Percentiles rank a stretch among this genome's conserved stretches.
Conservation (phyloP, 2,797 vertebrate species). For the Enteromius paludinosus region DNA sequence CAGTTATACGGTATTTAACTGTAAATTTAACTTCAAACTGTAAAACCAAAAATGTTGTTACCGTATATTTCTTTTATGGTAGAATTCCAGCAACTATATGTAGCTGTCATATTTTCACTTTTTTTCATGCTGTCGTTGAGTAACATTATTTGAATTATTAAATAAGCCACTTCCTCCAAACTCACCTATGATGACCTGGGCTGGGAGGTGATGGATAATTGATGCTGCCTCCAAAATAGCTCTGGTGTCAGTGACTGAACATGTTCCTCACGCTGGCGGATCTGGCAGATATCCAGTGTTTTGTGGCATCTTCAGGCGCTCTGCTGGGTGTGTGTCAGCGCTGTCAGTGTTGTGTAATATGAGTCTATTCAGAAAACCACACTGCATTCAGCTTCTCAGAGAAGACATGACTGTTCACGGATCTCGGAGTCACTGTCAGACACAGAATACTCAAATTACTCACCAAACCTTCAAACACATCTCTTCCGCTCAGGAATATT, state of each 20-base stretch:
- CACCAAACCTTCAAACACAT: background rate
- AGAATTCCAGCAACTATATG: too few species aligned
- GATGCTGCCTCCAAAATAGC: conserved; percentile 67
- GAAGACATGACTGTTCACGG: conserved; percentile 47
- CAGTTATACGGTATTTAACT: too few species aligned
- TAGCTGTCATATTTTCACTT: too few species aligned
- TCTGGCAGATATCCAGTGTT: background rate
- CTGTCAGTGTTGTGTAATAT: conserved; percentile 39
- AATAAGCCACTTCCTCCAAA: conserved; percentile 48
- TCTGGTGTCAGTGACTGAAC: conserved; percentile 39
- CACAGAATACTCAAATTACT: background rate
- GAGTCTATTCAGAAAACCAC: conserved; percentile 3
- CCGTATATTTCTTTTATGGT: too few species aligned
- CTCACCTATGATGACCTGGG: conserved; percentile 44
- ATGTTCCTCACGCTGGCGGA: conserved; percentile 47
- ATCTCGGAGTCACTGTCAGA: conserved; percentile 66
- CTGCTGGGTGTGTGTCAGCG: conserved; percentile 48
- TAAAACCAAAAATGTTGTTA: too few species aligned
- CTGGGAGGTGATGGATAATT: conserved; percentile 70
- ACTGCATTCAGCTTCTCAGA: conserved; percentile 33
- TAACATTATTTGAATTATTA: conserved; percentile 69
- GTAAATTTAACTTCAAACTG: too few species aligned
- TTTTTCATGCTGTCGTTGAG: background rate
- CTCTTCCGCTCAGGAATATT: background rate
- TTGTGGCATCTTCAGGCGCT: conserved; percentile 41